Evolutionary conservation across 1,140 invertebrate species (phyloP), one percentile per base, ranked within the genome.

Genomic region (Cyclargus thomasi): DNA sequence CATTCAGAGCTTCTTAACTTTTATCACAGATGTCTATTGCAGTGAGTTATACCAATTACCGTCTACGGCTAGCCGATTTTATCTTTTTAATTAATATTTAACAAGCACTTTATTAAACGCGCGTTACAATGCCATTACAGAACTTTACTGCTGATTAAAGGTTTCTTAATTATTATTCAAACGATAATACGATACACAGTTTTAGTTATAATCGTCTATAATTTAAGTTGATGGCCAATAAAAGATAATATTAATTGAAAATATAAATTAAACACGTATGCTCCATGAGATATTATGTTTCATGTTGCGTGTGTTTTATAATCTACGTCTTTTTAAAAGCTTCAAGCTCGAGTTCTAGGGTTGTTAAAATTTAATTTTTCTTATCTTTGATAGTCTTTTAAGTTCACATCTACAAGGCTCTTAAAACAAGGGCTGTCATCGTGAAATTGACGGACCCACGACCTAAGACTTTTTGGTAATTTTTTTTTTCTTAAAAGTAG

Each of bases 161-260:
- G 39, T 47, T 47, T 47, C 39, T 47, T 47, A 47, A 47, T 47
- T 47, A 16, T 47, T 47, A 47, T 47, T 47, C 39, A 47, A 47
- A 47, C 39, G 39, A 47, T 47, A 47, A 16, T 47, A 11, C 14
- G 5, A 11, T 47, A 47, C 39, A 47, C 39, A 14, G 39, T 47
- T 47, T 47, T 14, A 47, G 39, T 47, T 47, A 47, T 14, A 47
- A 47, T 47, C 39, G 14, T 8, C 39, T 47, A 29, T 29, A 29
- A 47, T 47, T 47, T 47, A 47, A 47, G 39, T 47, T 47, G 14
- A 47, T 47, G 39, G 39, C 14, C 39, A 47, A 47, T 47, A 47
- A 47, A 47, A 47, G 39, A 47, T 47, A 47, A 47, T 16, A 47
- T 47, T 47, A 47, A 47, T 47, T 47, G 39, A 47, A 47, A 47